These are phyloP conservation scores for Lonchura striata DNA, from an alignment of 2,113 vertebrate genomes.

Conservation along the genomic window DNA sequence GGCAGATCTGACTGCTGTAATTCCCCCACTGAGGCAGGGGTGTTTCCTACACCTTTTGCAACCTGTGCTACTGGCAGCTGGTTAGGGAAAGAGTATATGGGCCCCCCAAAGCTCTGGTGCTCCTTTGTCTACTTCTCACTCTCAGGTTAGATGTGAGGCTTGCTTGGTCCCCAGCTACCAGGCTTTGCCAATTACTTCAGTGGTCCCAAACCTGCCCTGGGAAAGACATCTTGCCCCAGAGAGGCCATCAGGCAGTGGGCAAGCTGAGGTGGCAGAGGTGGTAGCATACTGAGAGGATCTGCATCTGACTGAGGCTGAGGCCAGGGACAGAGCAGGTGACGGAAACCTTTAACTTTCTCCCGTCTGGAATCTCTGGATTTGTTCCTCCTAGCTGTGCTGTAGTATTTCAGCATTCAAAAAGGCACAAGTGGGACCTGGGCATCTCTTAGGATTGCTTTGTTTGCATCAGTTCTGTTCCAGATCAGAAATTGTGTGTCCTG, in stretches of 20 bases:
- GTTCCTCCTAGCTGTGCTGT: background rate
- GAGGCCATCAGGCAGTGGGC: rapidly evolving
- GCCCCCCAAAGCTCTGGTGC: rapidly evolving
- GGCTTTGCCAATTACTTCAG: rapidly evolving
- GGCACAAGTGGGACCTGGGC: background rate
- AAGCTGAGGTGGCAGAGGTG: background rate
- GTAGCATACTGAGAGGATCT: background rate
- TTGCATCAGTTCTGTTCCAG: background rate
- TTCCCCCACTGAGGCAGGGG: background rate
- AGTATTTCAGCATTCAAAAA: background rate
- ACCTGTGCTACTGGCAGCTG: background rate
- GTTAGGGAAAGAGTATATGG: background rate
- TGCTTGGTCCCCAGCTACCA: background rate
- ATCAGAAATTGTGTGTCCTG: background rate
- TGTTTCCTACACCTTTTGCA: background rate
- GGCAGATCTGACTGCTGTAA: background rate
- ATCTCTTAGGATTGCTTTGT: background rate
- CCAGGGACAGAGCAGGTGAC: background rate
- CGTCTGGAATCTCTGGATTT: background rate
- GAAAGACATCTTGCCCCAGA: background rate
- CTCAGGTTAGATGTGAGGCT: background rate
- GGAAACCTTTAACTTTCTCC: background rate
- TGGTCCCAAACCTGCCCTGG: background rate
- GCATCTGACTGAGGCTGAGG: background rate
- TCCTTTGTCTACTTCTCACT: background rate